Percentiles rank a stretch among this genome's conserved stretches.
Conservation (phyloP, 2,888 invertebrate species). For the Thecophora atra region DNA sequence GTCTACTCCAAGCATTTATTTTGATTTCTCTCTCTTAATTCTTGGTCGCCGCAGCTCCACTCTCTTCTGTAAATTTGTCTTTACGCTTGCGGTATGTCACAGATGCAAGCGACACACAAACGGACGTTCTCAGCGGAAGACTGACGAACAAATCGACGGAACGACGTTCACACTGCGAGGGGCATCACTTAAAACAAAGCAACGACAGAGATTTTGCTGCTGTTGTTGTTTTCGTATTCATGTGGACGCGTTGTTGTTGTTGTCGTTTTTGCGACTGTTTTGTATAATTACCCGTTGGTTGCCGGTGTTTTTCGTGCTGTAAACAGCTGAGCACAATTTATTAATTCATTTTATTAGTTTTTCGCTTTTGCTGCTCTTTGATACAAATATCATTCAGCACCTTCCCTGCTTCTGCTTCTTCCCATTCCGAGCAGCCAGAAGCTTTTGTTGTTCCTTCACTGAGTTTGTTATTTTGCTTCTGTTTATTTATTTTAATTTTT, state of each 20-base stretch:
- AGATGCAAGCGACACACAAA: background rate
- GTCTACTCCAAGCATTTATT: too few relatives aligned
- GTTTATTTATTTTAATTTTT: background rate
- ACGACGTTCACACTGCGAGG: background rate
- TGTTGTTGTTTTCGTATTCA: conserved; percentile 1
- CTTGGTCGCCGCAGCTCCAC: too few relatives aligned
- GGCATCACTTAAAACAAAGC: background rate
- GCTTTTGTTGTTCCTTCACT: background rate
- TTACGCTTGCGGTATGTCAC: background rate
- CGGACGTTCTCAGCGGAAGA: background rate
- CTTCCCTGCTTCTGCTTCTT: background rate
- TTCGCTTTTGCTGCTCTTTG: background rate
- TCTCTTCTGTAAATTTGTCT: too few relatives aligned
- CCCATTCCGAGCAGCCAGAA: too few relatives aligned
- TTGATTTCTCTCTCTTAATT: too few relatives aligned
- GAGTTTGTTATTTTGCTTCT: background rate
- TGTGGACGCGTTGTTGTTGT: background rate
- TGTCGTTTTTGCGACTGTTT: conserved; percentile 19
- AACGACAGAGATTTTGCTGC: background rate
- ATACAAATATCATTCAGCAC: too few relatives aligned
- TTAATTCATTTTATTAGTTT: conserved; percentile 18
- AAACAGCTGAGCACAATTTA: conserved; percentile 27
- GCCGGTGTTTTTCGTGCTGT: conserved; percentile 12
- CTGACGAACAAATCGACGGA: background rate
- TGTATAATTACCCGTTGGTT: background rate